Evolutionary conservation across 2,797 vertebrate genomes (phyloP), one percentile per base, ranked within the genome.

Genomic region (Acipenser oxyrinchus): DNA sequence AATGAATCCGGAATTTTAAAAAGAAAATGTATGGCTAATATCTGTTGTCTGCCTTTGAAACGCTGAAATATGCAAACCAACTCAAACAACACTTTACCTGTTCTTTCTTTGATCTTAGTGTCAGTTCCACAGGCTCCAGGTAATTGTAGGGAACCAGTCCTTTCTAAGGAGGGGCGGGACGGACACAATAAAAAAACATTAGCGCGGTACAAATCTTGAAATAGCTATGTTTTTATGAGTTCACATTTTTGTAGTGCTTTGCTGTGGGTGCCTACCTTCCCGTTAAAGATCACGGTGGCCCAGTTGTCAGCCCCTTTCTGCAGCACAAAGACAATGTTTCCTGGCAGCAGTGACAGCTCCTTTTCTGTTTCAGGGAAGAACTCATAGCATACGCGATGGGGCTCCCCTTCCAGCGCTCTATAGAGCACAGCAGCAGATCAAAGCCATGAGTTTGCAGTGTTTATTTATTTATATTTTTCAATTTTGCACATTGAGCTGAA

Each of bases 111-210:
- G 81, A 81, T 63, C 79, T 78, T 72, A 83, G 51, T 5, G 79
- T 83, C 64, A 95, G 89, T 75, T 96, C 92, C 70, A 95, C 62
- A 0, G 86, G 92, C 64, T 97, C 91, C 0, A 99, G 89, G 75
- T 89, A 99, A 79, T 97, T 99, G 74, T 91, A 96, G 51, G 97
- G 97, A 62, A 99, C 93, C 0, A 99, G 91, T 37, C 97, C 97
- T 77, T 86, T 92, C 96, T 99, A 77, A 1, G 15, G 0, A 66
- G 72, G 10, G 15, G 0, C 66, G 72, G 68, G 2, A 70, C 1
- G 67, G 0, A 37, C 37, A 37, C 37, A 37, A 37, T 37, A 37
- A 37, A 37, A 18, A 37, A 37, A 37, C 23, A 37, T 37, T 37
- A 37, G 23, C 23, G 23, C 23, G 2, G 23, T 37, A 37, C 37